phyloP scores from a whole-genome alignment of 2,888 invertebrate species.

The Smittia sp. region DNA sequence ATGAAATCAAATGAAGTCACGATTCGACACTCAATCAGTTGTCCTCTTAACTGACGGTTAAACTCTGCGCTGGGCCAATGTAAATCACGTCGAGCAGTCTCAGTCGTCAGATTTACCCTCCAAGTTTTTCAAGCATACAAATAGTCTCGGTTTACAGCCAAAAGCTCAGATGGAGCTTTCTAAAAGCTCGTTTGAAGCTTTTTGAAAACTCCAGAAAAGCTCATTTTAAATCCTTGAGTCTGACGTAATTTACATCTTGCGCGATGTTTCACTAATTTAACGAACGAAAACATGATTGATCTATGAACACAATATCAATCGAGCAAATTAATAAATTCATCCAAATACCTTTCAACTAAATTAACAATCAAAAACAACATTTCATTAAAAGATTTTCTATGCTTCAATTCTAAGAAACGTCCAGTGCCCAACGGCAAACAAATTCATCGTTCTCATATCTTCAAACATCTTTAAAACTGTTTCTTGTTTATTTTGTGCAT shows the following conservation, averaged over 20 bases:
- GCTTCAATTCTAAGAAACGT: not conserved
- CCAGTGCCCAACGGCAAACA: too few relatives aligned
- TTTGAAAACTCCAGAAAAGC: conserved; percentile 18
- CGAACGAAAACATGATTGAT: not conserved
- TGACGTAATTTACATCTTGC: too few relatives aligned
- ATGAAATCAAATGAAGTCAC: conserved; percentile 19
- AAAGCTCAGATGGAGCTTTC: too few relatives aligned
- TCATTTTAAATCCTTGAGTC: too few relatives aligned
- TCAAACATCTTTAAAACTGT: conserved; percentile 7
- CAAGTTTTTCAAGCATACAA: too few relatives aligned
- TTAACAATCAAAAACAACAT: conserved; percentile 35
- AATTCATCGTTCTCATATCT: too few relatives aligned
- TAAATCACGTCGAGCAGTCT: too few relatives aligned
- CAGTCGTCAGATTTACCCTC: too few relatives aligned
- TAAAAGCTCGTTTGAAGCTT: not conserved
- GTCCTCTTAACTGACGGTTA: not conserved
- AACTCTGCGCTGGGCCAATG: not conserved
- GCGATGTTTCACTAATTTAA: not conserved
- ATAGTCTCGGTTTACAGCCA: too few relatives aligned
- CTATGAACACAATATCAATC: not conserved
- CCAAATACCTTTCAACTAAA: conserved; percentile 27
- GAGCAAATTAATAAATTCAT: not conserved
- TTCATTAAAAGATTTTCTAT: conserved; percentile 7
- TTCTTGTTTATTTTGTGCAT: not conserved
- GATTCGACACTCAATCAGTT: not conserved